Evolutionary conservation across 1,140 invertebrate species (phyloP).

Genomic region (Drosophila takahashii): DNA sequence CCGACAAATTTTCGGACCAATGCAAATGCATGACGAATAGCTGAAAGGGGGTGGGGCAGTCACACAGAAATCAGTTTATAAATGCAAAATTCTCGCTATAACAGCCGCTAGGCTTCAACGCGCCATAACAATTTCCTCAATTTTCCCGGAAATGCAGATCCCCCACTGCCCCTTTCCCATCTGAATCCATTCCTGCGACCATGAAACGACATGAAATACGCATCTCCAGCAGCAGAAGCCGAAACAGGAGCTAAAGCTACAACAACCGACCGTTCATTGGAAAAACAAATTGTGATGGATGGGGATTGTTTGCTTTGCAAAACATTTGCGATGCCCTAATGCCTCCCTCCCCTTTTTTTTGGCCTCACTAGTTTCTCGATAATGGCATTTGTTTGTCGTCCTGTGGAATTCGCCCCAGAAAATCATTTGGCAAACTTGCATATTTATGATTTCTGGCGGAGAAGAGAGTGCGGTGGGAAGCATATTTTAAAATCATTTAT

Average conservation of each 20-base stretch:
- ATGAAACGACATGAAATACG: conserved; percentile 43
- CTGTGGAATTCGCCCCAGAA: conserved; percentile 27
- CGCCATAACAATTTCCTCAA: conserved; percentile 60
- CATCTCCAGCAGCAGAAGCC: conserved; percentile 35
- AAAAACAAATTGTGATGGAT: conserved; percentile 74
- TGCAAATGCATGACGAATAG: conserved; percentile 55
- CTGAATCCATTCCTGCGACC: background rate
- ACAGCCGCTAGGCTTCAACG: conserved; percentile 58
- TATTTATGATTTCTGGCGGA: conserved; percentile 41
- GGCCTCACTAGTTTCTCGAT: conserved; percentile 17
- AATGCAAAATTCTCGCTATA: conserved; percentile 80
- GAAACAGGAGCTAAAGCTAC: conserved; percentile 53
- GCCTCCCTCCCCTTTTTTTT: conserved; percentile 1
- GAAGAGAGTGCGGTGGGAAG: background rate
- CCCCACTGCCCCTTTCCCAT: background rate
- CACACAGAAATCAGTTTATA: conserved; percentile 76
- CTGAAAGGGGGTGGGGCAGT: conserved; percentile 19
- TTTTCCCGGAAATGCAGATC: conserved; percentile 36
- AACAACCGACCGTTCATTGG: conserved; percentile 52
- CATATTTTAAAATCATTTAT: conserved; percentile 22
- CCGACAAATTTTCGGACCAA: conserved; percentile 59
- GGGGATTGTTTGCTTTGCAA: conserved; percentile 69
- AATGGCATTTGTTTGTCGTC: conserved; percentile 37
- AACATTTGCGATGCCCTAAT: conserved; percentile 65
- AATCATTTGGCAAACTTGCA: conserved; percentile 64